Evolutionary conservation across 2,797 vertebrate genomes (phyloP).

Genomic region (Ptychadena robeensis): DNA sequence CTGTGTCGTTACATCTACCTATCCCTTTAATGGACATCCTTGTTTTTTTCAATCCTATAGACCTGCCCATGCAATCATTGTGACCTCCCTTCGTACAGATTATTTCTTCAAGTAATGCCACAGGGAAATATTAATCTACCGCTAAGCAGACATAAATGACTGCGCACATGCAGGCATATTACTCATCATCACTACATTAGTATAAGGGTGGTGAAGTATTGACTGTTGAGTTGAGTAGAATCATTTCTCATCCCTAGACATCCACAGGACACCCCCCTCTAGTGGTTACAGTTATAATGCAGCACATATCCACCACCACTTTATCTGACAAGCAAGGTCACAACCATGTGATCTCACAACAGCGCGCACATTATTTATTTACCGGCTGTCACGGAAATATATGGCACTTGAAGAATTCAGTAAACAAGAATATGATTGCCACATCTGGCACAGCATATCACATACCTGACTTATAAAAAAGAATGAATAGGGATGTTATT

Average conservation of each 20-base stretch:
- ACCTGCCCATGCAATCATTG: too few species aligned
- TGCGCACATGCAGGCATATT: neutral
- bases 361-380: constrained; percentile 8
- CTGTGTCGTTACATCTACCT: too few species aligned
- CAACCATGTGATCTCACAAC: neutral
- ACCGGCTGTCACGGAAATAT: neutral
- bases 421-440: constrained; percentile 15
- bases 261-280: constrained; percentile 12
- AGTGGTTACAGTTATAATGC: constrained; percentile 1
- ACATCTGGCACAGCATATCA: neutral
- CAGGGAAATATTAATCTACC: neutral
- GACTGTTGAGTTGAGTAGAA: constrained; percentile 10
- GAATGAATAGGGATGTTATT: neutral
- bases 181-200: constrained; percentile 17
- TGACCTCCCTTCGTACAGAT: neutral
- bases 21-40: too few species aligned
- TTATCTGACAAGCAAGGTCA: neutral
- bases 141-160: neutral
- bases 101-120: neutral
- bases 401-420: neutral
- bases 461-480: neutral
- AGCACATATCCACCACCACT: neutral
- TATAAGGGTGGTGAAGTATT: constrained; percentile 5
- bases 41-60: too few species aligned
- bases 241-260: constrained; percentile 9